Base-by-base conservation (phyloP, 2,797 vertebrate genomes). In the Botia almorhae region DNA sequence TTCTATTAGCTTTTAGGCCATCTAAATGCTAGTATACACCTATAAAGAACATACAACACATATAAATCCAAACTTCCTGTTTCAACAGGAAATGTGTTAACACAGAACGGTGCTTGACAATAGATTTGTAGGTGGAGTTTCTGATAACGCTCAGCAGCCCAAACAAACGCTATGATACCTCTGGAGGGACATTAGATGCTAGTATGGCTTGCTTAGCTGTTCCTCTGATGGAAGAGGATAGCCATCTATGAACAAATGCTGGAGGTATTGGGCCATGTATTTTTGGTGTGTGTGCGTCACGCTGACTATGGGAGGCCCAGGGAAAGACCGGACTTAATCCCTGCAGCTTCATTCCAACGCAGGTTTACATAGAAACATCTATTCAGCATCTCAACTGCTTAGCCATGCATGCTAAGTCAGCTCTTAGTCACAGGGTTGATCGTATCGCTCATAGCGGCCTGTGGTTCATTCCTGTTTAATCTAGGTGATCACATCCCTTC, bases 311-410 rank as follows among this genome's bases (percentile, higher is more conserved):
- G 48, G 26, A 48, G 39, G 46, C 33, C 29, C 33, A 46, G 36
- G 51, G 69, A 81, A 81, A 81, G 76, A 76, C 73, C 51, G 67
- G 33, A 46, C 61, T 72, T 50, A 74, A 48, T 39, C 74, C 63
- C 76, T 50, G 48, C 55, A 80, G 56, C 26, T 60, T 78, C 13
- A 69, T 81, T 78, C 26, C 14, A 51, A 5, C 4, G 39, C 56
- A 51, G 16, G 64, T 69, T 78, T 69, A 68, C 4, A 65, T 53
- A 67, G 43, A 80, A 23, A 56, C 43, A 51, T 61, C 46, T 53
- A 69, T 48, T 58, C 69, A 76, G 3, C 23, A 58, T 21, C 14
- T 71, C 46, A 71, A 16, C 56, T 51, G 69, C 56, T 63, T 70
- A 71, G 29, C 58, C 67, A 61, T 53, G 7, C 48, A 76, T 77